Evolutionary conservation across 2,888 invertebrate species (phyloP), one percentile per base, ranked within the genome.

Genomic region (Caradrina kadenii): DNA sequence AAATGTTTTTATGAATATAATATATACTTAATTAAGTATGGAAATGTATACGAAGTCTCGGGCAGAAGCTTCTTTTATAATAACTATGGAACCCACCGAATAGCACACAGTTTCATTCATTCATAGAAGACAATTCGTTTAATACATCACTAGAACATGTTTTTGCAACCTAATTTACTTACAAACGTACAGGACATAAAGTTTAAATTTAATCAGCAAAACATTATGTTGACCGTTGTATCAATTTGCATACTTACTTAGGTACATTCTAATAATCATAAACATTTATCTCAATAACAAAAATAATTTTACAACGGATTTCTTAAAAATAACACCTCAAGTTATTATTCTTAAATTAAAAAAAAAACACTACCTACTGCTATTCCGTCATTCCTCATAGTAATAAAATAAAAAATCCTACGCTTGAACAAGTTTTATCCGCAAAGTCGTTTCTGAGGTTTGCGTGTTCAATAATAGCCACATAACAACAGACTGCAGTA

Each of bases 401-500:
- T 31, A 31, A n/a, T n/a, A 13, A 65, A 42, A 39, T 17, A 48
- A 53, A 10, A 54, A 54, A 73, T 21, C 1, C 31, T n/a, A 42
- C 15, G 48, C 42, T 45, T 2, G 10, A 49, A 63, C 53, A 53
- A 73, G 48, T 65, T 73, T 49, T 19, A 35, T 55, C 49, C 22
- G 11, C 22, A 58, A 48, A 67, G 11, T 19, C 11, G 50, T 42
- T 48, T 19, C n/a, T 42, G 26, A 17, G 21, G 52, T 49, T 76
- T 76, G 76, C 71, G 69, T 72, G 71, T 59, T 66, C 21, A 31
- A 22, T 39, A 39, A 70, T 73, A 48, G 39, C 39, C 39, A 39
- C 39, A 39, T 39, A 39, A 39, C 19, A 39, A 39, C 26, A 63
- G 19, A 63, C 7, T 54, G 39, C 13, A 31, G 5, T 1, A 22